Evolutionary conservation across 2,888 invertebrate species (phyloP), one percentile per base, ranked within the genome.

Genomic region (Eupithecia pulchellata): DNA sequence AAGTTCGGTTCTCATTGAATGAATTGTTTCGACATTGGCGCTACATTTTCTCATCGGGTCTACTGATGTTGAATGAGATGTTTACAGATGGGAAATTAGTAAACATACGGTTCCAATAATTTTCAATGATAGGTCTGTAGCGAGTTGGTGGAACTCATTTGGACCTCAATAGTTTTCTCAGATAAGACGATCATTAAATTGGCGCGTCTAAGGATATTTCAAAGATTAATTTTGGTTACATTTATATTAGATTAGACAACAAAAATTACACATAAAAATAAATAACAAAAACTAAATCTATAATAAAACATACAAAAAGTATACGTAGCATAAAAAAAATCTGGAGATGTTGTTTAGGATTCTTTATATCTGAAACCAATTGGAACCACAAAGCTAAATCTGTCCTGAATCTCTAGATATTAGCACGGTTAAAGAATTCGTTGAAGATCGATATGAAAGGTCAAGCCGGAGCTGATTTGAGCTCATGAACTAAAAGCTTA

Each of bases 71-170:
- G 32, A 60, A 60, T 60, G 58, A 60, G n/a, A 60, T 30, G n/a
- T 60, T 60, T 30, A 57, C 27, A 29, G 58, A n/a, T n/a, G 58
- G 58, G 32, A 60, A 60, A 60, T 60, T 60, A n/a, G 58, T 60
- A 60, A 60, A 60, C 58, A 60, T 52, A 32, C 58, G 2, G 58
- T 60, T 60, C 30, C n/a, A 60, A 60, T 32, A 30, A 30, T 58
- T 30, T 58, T 29, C 29, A 58, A 27, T 14, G 30, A 29, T 58
- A 27, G 27, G 4, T 27, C 52, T 25, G 25, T 52, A 4, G 52
- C 20, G 47, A 11, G 20, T 20, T 20, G 20, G 47, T 20, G 47
- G 47, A 47, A 47, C 47, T 39, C 17, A 39, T n/a, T n/a, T n/a
- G n/a, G n/a, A 39, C 4, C 9, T 36, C 1, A 3, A 17, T 17